Conservation (phyloP, 2,113 vertebrate species). For the Scortum barcoo region DNA sequence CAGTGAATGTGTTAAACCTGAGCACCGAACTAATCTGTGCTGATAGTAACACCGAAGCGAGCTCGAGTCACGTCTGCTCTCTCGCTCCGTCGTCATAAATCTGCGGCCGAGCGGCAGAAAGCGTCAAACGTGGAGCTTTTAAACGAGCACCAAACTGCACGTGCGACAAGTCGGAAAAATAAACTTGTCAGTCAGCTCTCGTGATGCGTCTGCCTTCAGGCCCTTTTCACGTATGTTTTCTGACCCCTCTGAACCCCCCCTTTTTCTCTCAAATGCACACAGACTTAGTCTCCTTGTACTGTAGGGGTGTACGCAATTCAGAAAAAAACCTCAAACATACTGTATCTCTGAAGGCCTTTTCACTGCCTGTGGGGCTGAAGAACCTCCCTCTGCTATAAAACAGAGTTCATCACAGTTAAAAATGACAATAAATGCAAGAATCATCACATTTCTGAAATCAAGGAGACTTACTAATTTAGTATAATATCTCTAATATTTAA, state of each 20-base stretch:
- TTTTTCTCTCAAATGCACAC: background rate
- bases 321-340: background rate
- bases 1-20: background rate
- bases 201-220: background rate
- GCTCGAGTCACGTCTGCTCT: background rate
- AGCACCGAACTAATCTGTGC: background rate
- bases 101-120: background rate
- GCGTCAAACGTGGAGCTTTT: background rate
- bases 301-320: background rate
- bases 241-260: background rate
- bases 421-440: background rate
- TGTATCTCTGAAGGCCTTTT: no score
- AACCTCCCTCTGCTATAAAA: background rate
- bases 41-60: background rate
- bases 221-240: background rate
- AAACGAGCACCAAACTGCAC: background rate
- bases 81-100: background rate
- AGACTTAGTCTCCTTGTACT: background rate
- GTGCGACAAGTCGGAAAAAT: background rate
- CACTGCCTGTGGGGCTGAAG: background rate
- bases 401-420: background rate
- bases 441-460: background rate
- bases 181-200: background rate
- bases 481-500: no score
- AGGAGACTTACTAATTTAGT: no score